Base-by-base conservation (phyloP, 1,140 invertebrate genomes). In the Drosophila neocordata region DNA sequence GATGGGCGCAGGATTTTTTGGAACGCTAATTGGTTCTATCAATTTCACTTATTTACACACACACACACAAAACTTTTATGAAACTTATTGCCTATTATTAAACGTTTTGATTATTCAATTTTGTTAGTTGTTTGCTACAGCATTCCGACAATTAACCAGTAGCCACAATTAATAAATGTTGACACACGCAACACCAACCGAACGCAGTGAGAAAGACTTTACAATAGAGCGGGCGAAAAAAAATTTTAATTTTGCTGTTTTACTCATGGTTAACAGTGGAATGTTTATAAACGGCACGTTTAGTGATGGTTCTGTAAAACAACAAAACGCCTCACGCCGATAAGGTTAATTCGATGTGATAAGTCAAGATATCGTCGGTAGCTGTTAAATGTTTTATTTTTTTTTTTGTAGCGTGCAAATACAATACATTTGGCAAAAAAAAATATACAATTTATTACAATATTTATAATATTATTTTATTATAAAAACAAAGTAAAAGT, bases 41-140 rank as follows among this genome's bases (percentile, higher is more conserved):
- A 71, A 67, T 78, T 78, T 78, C 68, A 72, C 76, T 78, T 74
- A 71, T 68, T 34, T 27, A 55, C 34, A 37, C 41, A 31, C 41
- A 60, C 41, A 53, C 61, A 15, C n/a, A 48, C 60, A 62, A 3
- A 11, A 9, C 9, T 58, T 58, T 1, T 58, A 37, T 58, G 11
- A 15, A 59, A 12, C 15, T 22, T 35, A 37, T 38, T 59, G 56
- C 18, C 35, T 15, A 34, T 22, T 62, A 27, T 20, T 20, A 9
- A n/a, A n/a, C 24, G 41, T 61, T 22, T 6, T 34, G 59, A 48
- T 44, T 9, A 24, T 1, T 51, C 18, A 51, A 62, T 31, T 62
- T 22, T 51, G 15, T 51, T n/a, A 59, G 22, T 59, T 13, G 18
- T 56, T 34, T 56, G 53, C 13, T 34, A 56, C 6, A 34, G 13